These are phyloP conservation scores for Eurypyga helias DNA, from an alignment of 2,113 vertebrate species.

Conservation along the genomic window DNA sequence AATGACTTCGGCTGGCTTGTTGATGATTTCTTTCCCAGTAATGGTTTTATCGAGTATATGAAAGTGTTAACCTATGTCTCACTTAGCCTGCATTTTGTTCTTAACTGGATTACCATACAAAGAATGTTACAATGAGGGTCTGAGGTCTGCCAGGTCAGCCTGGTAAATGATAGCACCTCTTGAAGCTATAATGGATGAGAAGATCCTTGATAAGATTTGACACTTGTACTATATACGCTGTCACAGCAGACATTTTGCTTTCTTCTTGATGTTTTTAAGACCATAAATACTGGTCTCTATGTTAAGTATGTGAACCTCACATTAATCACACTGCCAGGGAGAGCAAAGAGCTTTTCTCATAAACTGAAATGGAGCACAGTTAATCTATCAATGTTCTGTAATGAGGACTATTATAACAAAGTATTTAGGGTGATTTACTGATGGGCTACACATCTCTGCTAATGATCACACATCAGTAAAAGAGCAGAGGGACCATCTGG, in stretches of 20 bases:
- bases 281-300: constrained; percentile 60
- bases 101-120: constrained; percentile 40
- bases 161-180: constrained; percentile 62
- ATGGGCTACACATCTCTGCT: constrained; percentile 38
- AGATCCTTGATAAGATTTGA: constrained; percentile 65
- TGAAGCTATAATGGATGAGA: constrained; percentile 65
- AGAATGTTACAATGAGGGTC: constrained; percentile 25
- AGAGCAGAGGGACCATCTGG: constrained; percentile 40
- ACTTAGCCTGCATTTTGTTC: not conserved
- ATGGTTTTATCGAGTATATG: not conserved
- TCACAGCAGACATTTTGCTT: constrained; percentile 59
- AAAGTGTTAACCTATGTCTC: constrained; percentile 25
- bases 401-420: constrained; percentile 68
- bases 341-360: constrained; percentile 48
- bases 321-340: constrained; percentile 58
- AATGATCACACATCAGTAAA: constrained; percentile 46
- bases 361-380: constrained; percentile 51
- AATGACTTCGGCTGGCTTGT: not conserved
- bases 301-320: constrained; percentile 61
- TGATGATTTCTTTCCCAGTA: not conserved
- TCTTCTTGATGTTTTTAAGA: constrained; percentile 63
- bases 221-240: constrained; percentile 52
- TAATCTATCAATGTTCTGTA: constrained; percentile 63
- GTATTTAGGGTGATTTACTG: constrained; percentile 62
- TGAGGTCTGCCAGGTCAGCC: constrained; percentile 16